Base-by-base conservation (phyloP, 2,888 invertebrate species). In the Eupithecia vulgata region DNA sequence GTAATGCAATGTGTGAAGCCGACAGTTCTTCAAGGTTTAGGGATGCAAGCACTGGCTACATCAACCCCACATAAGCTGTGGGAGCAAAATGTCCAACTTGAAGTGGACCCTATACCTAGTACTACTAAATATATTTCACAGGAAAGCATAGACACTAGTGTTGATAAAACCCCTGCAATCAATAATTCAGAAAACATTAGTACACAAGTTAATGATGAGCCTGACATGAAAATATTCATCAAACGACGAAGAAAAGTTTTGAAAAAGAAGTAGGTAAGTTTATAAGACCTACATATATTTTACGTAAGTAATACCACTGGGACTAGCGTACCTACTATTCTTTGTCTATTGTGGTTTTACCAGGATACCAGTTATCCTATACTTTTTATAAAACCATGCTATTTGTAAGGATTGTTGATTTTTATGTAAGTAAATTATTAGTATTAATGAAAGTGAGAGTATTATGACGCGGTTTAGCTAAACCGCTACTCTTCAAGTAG, bases 141-240 rank as follows among this genome's bases (percentile, higher is more conserved):
- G 78, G 77, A 79, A 37, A 83, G 73, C 73, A 73, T 73, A 59
- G 73, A 73, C 7, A 74, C 48, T 21, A 79, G 75, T 66, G 65
- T 70, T 42, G 75, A 78, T 35, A 79, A 77, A 72, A 62, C 65
- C 37, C 45, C 69, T 62, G 73, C 70, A 57, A 74, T 77, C 17
- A 79, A 84, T 52, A 77, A 78, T 70, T 80, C 81, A 5, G 79
- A 81, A 40, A 82, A 80, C 64, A 81, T 80, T 67, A 81, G 80
- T 48, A 72, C 79, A 5, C 81, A 82, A 77, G 68, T 64, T 5
- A 82, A 80, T 61, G 82, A 92, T 75, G 85, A 82, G 71, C 94
- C 94, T 30, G 94, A 94, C 81, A 85, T 94, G 6, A 89, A 91
- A 81, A 90, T 94, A 84, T 88, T 91, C 79, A 86, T 91, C 13